A percentile compares a stretch with the other conserved stretches of the same genome.
phyloP scores from a whole-genome alignment of 1,140 invertebrate species.

The Hormaphis cornu region DNA sequence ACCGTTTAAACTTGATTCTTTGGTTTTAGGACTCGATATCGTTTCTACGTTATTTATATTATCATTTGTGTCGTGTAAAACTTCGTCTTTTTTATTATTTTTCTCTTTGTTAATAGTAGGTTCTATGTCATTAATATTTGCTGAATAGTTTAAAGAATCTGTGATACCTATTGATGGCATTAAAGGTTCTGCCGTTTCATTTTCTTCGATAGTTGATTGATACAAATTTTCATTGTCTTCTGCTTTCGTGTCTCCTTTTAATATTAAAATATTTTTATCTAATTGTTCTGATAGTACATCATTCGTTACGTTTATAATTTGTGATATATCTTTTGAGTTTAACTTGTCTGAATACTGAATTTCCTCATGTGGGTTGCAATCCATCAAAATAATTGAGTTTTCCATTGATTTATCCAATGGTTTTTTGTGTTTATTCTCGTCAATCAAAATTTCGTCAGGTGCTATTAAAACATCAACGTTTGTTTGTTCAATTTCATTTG shows the following conservation, averaged over 20 bases:
- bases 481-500: slow-evolving; percentile 30
- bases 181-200: neutral
- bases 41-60: neutral
- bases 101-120: neutral
- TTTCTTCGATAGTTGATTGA: neutral
- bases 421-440: neutral
- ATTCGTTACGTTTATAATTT: neutral
- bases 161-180: neutral
- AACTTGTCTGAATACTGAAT: neutral
- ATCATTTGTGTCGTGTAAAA: neutral
- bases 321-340: slow-evolving; percentile 30
- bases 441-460: neutral
- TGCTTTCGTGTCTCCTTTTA: neutral
- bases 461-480: slow-evolving; percentile 34
- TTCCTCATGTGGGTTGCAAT: neutral
- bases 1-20: slow-evolving; percentile 10
- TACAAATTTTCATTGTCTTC: neutral
- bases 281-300: neutral
- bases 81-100: neutral
- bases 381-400: too few species aligned
- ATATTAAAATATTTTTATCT: neutral
- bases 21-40: neutral
- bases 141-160: neutral
- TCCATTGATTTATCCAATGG: neutral
- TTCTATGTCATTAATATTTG: neutral